Conservation (phyloP, 1,140 invertebrate species). For the Calliphora vicina region DNA sequence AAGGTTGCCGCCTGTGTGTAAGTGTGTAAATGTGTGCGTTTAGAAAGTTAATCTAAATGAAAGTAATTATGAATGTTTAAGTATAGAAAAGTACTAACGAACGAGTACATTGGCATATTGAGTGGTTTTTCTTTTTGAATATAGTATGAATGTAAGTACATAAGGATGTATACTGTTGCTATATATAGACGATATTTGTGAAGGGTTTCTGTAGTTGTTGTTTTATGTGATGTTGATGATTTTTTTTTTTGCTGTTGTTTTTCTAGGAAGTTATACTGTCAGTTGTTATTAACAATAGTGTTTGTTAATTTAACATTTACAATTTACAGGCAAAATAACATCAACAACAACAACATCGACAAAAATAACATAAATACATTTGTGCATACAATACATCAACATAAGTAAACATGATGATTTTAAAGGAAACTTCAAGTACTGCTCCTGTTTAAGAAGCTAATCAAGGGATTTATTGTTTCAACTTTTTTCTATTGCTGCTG, state of each 20-base stretch:
- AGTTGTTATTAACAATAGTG: constrained; percentile 10
- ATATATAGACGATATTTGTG: not conserved
- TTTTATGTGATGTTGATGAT: not conserved
- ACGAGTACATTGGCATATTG: constrained; percentile 12
- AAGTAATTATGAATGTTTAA: constrained; percentile 14
- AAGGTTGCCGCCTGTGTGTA: not conserved
- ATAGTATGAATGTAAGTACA: too few relatives aligned
- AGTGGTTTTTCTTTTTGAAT: not conserved
- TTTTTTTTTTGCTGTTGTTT: not conserved
- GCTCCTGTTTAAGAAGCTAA: not conserved
- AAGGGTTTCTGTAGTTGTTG: not conserved
- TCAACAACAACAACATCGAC: too few relatives aligned
- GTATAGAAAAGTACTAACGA: constrained; percentile 1
- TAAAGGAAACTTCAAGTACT: not conserved
- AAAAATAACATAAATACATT: not conserved
- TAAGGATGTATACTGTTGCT: not conserved
- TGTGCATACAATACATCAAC: not conserved
- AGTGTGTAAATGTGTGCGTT: not conserved
- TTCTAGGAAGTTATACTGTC: constrained; percentile 8
- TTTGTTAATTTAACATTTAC: constrained; percentile 17
- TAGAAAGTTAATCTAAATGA: constrained; percentile 2
- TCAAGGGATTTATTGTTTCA: constrained; percentile 2
- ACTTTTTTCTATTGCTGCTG: not conserved
- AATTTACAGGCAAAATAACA: not conserved
- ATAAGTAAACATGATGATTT: not conserved